Evolutionary conservation across 2,113 vertebrate species (phyloP), one percentile per base, ranked within the genome.

Genomic region (Pungitius pungitius): DNA sequence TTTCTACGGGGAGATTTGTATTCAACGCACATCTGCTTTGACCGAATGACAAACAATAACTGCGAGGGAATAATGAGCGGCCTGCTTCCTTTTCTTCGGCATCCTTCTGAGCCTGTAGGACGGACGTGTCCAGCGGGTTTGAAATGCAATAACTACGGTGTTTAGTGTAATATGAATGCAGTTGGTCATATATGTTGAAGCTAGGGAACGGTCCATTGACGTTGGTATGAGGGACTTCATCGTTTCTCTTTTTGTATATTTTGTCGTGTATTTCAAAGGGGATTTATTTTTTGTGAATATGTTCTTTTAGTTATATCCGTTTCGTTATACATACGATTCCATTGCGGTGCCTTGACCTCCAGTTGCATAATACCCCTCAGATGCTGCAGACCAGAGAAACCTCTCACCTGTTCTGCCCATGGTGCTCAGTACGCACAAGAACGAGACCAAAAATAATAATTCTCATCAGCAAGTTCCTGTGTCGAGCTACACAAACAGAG

Each of bases 191-290:
- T 51, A 47, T 68, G 60, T 74, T 22, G 20, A 49, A 22, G 8
- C 40, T 39, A 47, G 20, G 56, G n/a, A 64, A 52, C 18, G 52
- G 39, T 57, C 62, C 61, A 47, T 52, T 61, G n/a, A 66, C 35
- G 22, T 14, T 51, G 40, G 39, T 71, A n/a, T 30, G 51, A 37
- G 56, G 60, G 54, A 60, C 17, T 17, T n/a, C 13, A n/a, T 20
- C 22, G 24, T 14, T 47, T 55, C 10, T 57, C 43, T 30, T 73
- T 10, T 59, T 24, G 26, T 60, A 22, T 30, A 58, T 80, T 70
- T 82, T 37, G 30, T 30, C 30, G 2, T 30, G n/a, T n/a, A n/a
- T n/a, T n/a, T n/a, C n/a, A n/a, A 66, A 69, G 37, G 58, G 63
- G 4, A 0, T 7, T 42, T 54, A 15, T 12, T 52, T 60, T 27